A percentile compares a stretch with the other conserved stretches of the same genome.
Evolutionary conservation across 1,140 invertebrate genomes (phyloP).

Genomic region (Drosophila kohkoa): DNA sequence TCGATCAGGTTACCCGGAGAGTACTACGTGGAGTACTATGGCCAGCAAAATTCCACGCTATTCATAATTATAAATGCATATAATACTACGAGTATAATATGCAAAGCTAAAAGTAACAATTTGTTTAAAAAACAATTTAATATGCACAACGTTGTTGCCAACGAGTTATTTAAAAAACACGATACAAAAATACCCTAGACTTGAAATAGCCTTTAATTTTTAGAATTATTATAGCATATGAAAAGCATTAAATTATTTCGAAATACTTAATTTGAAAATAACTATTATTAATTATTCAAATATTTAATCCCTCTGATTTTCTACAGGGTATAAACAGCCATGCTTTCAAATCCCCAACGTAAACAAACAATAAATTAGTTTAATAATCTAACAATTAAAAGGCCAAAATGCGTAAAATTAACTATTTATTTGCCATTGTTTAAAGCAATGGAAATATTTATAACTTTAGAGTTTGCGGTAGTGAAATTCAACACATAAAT

Average conservation of each 20-base stretch:
- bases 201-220: too few relatives aligned
- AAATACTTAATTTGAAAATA: too few relatives aligned
- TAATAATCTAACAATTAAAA: slow-evolving; percentile 5
- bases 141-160: not conserved
- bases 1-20: not conserved
- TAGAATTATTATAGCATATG: too few relatives aligned
- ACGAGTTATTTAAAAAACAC: not conserved
- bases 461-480: not conserved
- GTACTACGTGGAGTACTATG: slow-evolving; percentile 2
- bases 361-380: slow-evolving; percentile 1
- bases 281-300: too few relatives aligned
- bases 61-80: slow-evolving; percentile 32
- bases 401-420: not conserved
- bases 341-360: not conserved
- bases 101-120: slow-evolving; percentile 22
- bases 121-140: slow-evolving; percentile 16
- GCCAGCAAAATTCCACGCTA: slow-evolving; percentile 1
- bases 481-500: not conserved
- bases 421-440: not conserved
- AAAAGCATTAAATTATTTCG: too few relatives aligned
- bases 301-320: too few relatives aligned
- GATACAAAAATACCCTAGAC: not conserved
- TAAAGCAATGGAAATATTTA: not conserved
- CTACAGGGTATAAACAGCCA: slow-evolving; percentile 7
- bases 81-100: slow-evolving; percentile 14